Evolutionary conservation across 2,888 invertebrate genomes (phyloP).

Genomic region (Acrobasis consociella): DNA sequence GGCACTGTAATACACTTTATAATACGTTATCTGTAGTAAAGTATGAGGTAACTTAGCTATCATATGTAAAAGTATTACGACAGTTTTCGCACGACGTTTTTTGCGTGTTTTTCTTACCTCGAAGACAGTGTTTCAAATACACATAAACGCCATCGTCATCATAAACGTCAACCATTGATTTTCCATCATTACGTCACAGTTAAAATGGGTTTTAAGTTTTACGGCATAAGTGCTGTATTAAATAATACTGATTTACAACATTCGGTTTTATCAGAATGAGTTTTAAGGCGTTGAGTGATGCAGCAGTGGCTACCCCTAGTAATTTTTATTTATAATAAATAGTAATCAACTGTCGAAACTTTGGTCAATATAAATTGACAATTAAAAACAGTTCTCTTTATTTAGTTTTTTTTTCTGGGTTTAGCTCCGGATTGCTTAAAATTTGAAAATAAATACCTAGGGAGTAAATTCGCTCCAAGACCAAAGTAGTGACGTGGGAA

Average conservation of each 20-base stretch:
- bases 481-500: too few species aligned
- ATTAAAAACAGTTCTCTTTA: too few species aligned
- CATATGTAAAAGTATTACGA: neutral
- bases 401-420: too few species aligned
- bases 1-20: too few species aligned
- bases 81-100: constrained; percentile 21
- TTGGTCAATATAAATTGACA: too few species aligned
- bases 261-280: constrained; percentile 71
- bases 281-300: constrained; percentile 37
- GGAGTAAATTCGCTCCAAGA: too few species aligned
- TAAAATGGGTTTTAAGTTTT: constrained; percentile 43
- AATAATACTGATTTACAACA: constrained; percentile 53
- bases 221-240: constrained; percentile 41
- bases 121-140: constrained; percentile 32
- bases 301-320: too few species aligned
- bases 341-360: too few species aligned
- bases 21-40: too few species aligned
- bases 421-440: too few species aligned
- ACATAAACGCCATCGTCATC: constrained; percentile 41
- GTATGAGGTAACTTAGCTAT: neutral
- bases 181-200: constrained; percentile 43
- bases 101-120: constrained; percentile 27
- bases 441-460: too few species aligned
- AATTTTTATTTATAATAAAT: too few species aligned
- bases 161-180: constrained; percentile 41